Base-by-base conservation (phyloP, 1,140 invertebrate genomes). In the Protaetia brevitarsis region DNA sequence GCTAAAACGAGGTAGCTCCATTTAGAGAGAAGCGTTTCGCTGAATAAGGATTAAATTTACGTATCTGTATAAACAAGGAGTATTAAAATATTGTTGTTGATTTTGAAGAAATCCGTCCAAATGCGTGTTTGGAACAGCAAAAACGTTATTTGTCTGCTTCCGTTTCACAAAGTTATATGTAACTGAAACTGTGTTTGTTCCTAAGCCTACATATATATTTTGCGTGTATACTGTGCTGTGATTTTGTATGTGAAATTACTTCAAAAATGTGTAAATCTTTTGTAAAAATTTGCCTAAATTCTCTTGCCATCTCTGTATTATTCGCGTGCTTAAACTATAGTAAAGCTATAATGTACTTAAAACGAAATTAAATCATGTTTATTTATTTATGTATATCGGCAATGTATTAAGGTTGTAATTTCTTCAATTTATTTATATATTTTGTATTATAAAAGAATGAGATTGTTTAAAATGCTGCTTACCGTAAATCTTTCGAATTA, bases 301-400 rank as follows among this genome's bases (percentile, higher is more conserved):
- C 73, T 76, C 76, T 77, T 77, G 76, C 76, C 76, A 77, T 77
- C 75, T 75, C 73, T 77, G 74, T 77, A 76, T 76, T 77, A 75
- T 73, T 71, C 65, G 58, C 62, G 13, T 31, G 26, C 31, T 34
- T 62, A 60, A 28, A 29, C 34, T 59, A 11, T 59, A 59, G 13
- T 56, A 59, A 41, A 62, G 57, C 62, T 61, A 56, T 29, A 61
- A 23, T 36, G 36, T 63, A n/a, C n/a, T n/a, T n/a, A 27, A 37
- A 63, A 63, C 45, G 37, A 51, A 67, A 28, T 63, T 67, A 67
- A 28, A 58, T 23, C 41, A 63, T 23, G 63, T 70, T 69, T 70
- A 71, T 68, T 74, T 66, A 66, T 70, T 70, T 72, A 66, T 69
- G 29, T 29, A 19, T 59, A 59, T 31, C 57, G 57, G 57, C 26